Percentiles rank a stretch among this genome's conserved stretches.
phyloP scores from a whole-genome alignment of 1,140 invertebrate genomes.

The Halesus radiatus region DNA sequence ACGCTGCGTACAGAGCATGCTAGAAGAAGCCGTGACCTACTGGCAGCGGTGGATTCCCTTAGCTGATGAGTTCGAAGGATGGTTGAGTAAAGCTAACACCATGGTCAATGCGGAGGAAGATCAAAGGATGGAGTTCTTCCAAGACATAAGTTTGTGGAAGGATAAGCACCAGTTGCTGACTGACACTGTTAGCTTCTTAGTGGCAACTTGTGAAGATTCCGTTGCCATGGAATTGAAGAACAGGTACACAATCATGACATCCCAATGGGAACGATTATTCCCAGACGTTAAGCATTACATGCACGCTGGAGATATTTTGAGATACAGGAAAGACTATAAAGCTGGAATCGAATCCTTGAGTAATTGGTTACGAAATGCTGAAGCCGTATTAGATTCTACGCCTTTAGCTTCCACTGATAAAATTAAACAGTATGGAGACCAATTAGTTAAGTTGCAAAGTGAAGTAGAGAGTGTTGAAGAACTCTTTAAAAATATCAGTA shows the following conservation, averaged over 20 bases:
- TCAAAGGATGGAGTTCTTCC: constrained; percentile 89
- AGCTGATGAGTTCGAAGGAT: constrained; percentile 81
- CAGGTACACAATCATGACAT: constrained; percentile 78
- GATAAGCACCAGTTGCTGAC: constrained; percentile 87
- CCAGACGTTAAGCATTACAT: constrained; percentile 87
- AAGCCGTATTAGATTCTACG: constrained; percentile 76
- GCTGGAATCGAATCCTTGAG: constrained; percentile 82
- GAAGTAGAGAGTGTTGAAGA: constrained; percentile 91
- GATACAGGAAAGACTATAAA: constrained; percentile 86
- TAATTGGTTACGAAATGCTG: constrained; percentile 84
- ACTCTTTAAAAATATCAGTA: constrained; percentile 89
- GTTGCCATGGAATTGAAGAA: constrained; percentile 84
- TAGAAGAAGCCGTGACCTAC: constrained; percentile 89
- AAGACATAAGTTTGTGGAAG: constrained; percentile 91
- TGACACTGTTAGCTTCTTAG: constrained; percentile 89
- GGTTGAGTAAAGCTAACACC: constrained; percentile 85
- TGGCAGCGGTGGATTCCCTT: constrained; percentile 88
- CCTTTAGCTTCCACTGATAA: constrained; percentile 81
- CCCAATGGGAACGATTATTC: constrained; percentile 87
- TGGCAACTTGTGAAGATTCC: constrained; percentile 87
- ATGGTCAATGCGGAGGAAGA: constrained; percentile 85
- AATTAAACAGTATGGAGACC: constrained; percentile 84
- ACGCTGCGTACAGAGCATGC: constrained; percentile 88
- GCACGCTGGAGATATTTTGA: constrained; percentile 87
- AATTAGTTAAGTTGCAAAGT: constrained; percentile 82